A percentile compares a stretch with the other conserved stretches of the same genome.
These are phyloP conservation scores for Megaceryle maxima DNA, from an alignment of 2,113 vertebrate species.

Conservation along the genomic window DNA sequence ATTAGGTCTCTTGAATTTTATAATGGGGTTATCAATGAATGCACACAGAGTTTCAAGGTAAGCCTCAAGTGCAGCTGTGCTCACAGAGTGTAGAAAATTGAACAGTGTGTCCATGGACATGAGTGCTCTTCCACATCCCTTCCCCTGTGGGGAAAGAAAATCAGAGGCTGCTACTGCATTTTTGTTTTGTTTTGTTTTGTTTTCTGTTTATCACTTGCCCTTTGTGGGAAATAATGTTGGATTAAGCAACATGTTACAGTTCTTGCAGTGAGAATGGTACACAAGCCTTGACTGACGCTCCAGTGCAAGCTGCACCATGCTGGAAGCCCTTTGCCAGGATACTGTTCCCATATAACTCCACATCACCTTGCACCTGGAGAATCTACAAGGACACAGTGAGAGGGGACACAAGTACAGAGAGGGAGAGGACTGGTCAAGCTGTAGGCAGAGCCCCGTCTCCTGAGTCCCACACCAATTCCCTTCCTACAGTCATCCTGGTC, in stretches of 20 bases:
- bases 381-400: fast-evolving
- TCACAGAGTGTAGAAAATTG: neutral
- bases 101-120: neutral
- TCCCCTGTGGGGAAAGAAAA: neutral
- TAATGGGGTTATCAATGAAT: constrained; percentile 50
- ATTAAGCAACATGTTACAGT: neutral
- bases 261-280: neutral
- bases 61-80: constrained; percentile 20
- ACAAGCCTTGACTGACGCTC: neutral
- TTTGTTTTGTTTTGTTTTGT: neutral
- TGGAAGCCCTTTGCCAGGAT: neutral
- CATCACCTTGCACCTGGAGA: fast-evolving
- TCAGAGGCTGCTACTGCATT: neutral
- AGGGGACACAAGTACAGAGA: neutral
- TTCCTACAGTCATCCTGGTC: neutral
- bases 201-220: neutral
- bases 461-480: neutral
- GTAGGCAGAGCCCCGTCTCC: neutral
- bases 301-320: neutral
- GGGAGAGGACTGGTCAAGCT: neutral
- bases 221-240: neutral
- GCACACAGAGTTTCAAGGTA: constrained; percentile 46
- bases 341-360: neutral
- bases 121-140: neutral
- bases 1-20: constrained; percentile 63